These are phyloP conservation scores for Whitmania pigra DNA, from an alignment of 1,140 invertebrate genomes.

Conservation along the genomic window DNA sequence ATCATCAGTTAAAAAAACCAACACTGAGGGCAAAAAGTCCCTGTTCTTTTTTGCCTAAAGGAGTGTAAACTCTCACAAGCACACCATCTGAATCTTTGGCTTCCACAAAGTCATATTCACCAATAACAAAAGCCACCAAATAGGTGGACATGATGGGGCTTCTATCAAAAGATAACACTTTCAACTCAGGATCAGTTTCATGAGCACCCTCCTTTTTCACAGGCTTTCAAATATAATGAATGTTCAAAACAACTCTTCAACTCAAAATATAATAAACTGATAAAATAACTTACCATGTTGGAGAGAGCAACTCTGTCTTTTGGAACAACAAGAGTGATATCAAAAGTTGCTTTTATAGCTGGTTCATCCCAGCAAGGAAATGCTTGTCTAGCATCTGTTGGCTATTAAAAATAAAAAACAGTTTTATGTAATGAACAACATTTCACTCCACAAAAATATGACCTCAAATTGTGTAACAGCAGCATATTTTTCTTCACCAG, in stretches of 20 bases:
- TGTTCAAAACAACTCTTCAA: not conserved
- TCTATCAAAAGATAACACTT: slow-evolving; percentile 61
- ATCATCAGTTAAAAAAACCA: not conserved
- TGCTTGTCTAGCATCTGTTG: slow-evolving; percentile 78
- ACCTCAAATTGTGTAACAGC: slow-evolving; percentile 77
- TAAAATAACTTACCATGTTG: slow-evolving; percentile 62
- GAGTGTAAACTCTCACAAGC: slow-evolving; percentile 77
- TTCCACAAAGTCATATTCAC: slow-evolving; percentile 86
- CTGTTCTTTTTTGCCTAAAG: slow-evolving; percentile 77
- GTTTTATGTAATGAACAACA: not conserved
- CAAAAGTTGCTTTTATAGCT: slow-evolving; percentile 83
- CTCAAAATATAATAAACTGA: not conserved
- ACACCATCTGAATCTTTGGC: slow-evolving; percentile 54
- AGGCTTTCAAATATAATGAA: slow-evolving; percentile 44
- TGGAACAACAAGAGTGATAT: slow-evolving; percentile 70
- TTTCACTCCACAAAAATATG: slow-evolving; percentile 1
- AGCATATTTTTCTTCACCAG: slow-evolving; percentile 64
- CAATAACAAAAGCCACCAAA: slow-evolving; percentile 77
- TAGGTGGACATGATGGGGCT: slow-evolving; percentile 95
- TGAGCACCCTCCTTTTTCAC: slow-evolving; percentile 45
- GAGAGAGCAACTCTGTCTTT: slow-evolving; percentile 61
- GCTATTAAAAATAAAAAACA: slow-evolving; percentile 43
- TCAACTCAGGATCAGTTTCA: slow-evolving; percentile 43
- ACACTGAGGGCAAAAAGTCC: slow-evolving; percentile 65
- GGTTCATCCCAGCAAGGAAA: slow-evolving; percentile 98